Base-by-base conservation (phyloP, 2,797 vertebrate genomes). In the Cyprinodon diabolis region DNA sequence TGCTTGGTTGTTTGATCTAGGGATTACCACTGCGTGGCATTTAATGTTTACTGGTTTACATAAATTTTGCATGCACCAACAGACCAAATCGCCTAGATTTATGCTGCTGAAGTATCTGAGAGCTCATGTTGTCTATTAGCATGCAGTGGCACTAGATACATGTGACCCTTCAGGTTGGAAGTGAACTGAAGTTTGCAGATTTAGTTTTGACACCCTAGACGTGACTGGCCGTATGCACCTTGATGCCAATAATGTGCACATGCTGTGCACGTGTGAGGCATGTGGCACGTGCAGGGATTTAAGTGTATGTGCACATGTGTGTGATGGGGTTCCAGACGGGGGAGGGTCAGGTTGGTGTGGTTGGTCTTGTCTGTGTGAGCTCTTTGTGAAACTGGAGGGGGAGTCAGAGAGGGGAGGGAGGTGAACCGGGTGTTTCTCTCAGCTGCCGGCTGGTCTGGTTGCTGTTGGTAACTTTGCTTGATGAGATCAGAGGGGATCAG, bases 401-500 rank as follows among this genome's bases (percentile, higher is more conserved):
- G 69, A 69, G 68, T 74, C 43, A 35, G 76, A 68, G 71, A 30
- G 63, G 69, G 37, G 74, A 75, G 84, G 87, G 85, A 81, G 90
- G 87, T 70, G 80, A 81, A 68, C 78, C 54, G 77, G 91, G 90
- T 85, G 82, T 84, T 87, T 87, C 83, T 90, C 83, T 86, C 82
- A 87, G 87, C 87, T 86, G 88, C 87, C 80, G 85, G 86, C 84
- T 68, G 86, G 87, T 88, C 84, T 90, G 87, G 87, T 92, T 91
- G 89, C 90, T 81, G 88, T 90, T 88, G 82, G 90, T 91, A 90
- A 92, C 91, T 91, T 87, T 90, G 83, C 91, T 89, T 92, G 91
- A 93, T 92, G 91, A 93, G 90, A 93, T 94, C 93, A 92, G 91
- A 90, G 85, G 74, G 89, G 91, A 92, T 93, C 86, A 75, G 84